Evolutionary conservation across 1,140 invertebrate genomes (phyloP).

Genomic region (Calycopis cecrops): DNA sequence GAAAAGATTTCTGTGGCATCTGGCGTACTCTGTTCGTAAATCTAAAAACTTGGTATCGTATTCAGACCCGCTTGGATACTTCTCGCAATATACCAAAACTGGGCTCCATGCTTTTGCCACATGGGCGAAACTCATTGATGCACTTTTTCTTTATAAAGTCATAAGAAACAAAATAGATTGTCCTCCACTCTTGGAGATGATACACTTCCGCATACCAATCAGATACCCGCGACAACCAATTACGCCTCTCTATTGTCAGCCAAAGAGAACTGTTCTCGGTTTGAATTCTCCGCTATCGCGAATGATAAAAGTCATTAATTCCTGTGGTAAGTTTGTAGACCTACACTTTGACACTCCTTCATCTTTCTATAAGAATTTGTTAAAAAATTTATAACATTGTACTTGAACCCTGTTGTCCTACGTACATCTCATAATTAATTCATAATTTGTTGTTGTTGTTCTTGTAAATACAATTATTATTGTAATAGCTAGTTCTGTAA

Average conservation of each 20-base stretch:
- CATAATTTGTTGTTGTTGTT: too few species aligned
- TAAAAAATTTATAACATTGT: slow-evolving; percentile 1
- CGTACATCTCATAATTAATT: too few species aligned
- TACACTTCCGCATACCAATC: background rate
- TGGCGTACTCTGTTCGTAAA: background rate
- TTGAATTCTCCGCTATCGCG: background rate
- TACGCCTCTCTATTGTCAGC: background rate
- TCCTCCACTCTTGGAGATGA: background rate
- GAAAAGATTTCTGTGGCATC: slow-evolving; percentile 9
- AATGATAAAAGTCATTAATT: background rate
- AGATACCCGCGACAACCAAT: background rate
- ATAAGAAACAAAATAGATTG: too few species aligned
- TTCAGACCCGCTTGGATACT: too few species aligned
- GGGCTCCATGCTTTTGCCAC: too few species aligned
- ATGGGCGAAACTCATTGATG: too few species aligned
- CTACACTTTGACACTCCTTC: background rate
- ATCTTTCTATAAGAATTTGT: background rate
- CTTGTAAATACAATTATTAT: too few species aligned
- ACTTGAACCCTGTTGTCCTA: too few species aligned
- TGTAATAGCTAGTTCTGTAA: too few species aligned
- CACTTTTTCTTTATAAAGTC: too few species aligned
- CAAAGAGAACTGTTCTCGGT: background rate
- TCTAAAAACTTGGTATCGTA: too few species aligned
- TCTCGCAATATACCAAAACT: too few species aligned
- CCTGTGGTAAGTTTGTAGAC: background rate